Conservation (phyloP, 2,888 invertebrate genomes). For the Gymnoscelis rufifasciata region DNA sequence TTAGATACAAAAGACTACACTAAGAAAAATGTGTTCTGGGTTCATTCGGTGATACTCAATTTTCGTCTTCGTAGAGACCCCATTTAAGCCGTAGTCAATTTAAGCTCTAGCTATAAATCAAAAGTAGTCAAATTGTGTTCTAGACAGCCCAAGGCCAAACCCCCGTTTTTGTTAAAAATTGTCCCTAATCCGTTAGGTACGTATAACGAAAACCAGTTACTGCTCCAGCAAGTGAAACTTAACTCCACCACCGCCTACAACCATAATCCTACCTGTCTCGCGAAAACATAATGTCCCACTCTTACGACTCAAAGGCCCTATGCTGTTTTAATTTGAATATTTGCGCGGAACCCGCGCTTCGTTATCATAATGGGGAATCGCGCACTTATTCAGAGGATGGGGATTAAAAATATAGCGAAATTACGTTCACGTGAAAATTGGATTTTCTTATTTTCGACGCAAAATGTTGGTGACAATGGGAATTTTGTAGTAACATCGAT, state of each 20-base stretch:
- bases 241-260: slow-evolving; percentile 5
- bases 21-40: no score
- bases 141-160: no score
- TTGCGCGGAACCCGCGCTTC: slow-evolving; percentile 39
- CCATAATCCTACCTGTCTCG: slow-evolving; percentile 21
- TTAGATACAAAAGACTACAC: no score
- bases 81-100: no score
- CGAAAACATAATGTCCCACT: slow-evolving; percentile 30
- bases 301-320: slow-evolving; percentile 44
- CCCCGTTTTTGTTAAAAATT: no score
- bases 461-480: slow-evolving; percentile 1
- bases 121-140: no score
- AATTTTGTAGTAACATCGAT: background rate
- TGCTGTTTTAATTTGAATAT: slow-evolving; percentile 63
- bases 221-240: background rate
- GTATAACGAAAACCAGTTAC: no score
- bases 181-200: no score
- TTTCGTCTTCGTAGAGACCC: no score
- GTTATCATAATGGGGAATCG: slow-evolving; percentile 54
- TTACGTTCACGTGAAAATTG: slow-evolving; percentile 17
- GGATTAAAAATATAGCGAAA: slow-evolving; percentile 17
- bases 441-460: slow-evolving; percentile 6
- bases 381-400: slow-evolving; percentile 11
- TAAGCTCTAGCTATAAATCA: no score
- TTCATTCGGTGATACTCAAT: no score